Evolutionary conservation across 1,140 invertebrate genomes (phyloP), one percentile per base, ranked within the genome.

Genomic region (Lucilia cuprina): DNA sequence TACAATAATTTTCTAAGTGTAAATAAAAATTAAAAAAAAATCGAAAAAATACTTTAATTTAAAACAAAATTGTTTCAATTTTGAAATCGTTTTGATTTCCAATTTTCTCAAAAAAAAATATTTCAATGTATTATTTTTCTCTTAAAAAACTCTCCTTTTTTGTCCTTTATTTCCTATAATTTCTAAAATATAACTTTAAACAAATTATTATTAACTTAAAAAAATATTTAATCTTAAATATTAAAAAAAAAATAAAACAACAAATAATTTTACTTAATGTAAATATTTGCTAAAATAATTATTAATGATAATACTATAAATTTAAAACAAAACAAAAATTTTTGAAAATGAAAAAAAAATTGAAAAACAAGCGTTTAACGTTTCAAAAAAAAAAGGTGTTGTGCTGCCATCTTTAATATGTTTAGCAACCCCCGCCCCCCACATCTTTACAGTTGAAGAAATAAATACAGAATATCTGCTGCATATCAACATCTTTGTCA

Each of bases 201-300:
- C 50, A 55, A 55, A 55, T 55, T 55, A 55, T 41, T 55, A 55
- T 55, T 55, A 55, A 41, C 41, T 8, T 41, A 17, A 60, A 60
- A n/a, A 5, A 2, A 60, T 60, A 60, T 60, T 60, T 60, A 60
- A 60, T 60, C 13, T 60, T 21, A 70, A 19, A 19, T 9, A 70
- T 8, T 12, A 60, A 60, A 17, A 17, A 60, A 60, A 17, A 60
- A 60, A 17, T 0, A 60, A 60, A 17, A 17, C 14, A 30, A 70
- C 65, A 70, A 70, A 70, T 70, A 70, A 70, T 70, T 70, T 70
- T 70, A 70, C 65, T 70, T 70, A 70, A 70, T 70, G 65, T 70
- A 70, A 70, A 70, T 70, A 70, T 70, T 70, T 70, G 65, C n/a
- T 21, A 70, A 2, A 70, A 60, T n/a, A 41, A 41, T 41, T 2